Percentiles rank a stretch among this genome's conserved stretches.
These are phyloP conservation scores for Clepsis dumicolana DNA, from an alignment of 2,888 invertebrate species.

Conservation along the genomic window DNA sequence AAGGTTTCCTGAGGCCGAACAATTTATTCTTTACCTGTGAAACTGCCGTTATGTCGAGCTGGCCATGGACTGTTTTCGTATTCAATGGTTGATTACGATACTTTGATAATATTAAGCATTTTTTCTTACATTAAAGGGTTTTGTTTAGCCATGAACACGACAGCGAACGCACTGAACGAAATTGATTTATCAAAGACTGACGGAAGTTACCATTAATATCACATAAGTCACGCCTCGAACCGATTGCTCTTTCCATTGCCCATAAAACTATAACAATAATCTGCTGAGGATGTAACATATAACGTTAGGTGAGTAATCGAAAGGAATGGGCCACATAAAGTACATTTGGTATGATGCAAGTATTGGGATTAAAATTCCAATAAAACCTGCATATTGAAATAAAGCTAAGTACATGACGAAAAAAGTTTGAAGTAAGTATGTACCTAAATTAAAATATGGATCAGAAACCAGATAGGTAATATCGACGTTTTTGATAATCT, in stretches of 20 bases:
- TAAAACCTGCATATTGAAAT: no score
- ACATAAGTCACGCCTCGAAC: constrained; percentile 69
- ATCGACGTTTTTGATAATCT: no score
- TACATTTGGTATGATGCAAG: no score
- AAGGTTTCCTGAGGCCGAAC: no score
- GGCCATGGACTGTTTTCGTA: no score
- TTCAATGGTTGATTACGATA: no score
- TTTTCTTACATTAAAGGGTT: background rate
- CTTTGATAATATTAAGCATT: background rate
- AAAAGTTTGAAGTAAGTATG: no score
- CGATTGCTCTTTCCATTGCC: constrained; percentile 56
- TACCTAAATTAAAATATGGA: no score
- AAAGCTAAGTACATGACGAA: no score
- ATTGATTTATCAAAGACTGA: constrained; percentile 79
- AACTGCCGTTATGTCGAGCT: no score
- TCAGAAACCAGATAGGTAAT: no score
- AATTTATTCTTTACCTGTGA: no score
- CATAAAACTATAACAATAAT: background rate
- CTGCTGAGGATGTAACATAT: background rate
- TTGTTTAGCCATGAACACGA: constrained; percentile 37
- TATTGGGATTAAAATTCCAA: background rate
- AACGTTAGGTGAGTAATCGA: background rate
- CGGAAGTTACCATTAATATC: constrained; percentile 80
- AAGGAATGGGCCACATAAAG: background rate
- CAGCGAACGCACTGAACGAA: constrained; percentile 74